Evolutionary conservation across 2,113 vertebrate genomes (phyloP).

Genomic region (Tinamus guttatus): DNA sequence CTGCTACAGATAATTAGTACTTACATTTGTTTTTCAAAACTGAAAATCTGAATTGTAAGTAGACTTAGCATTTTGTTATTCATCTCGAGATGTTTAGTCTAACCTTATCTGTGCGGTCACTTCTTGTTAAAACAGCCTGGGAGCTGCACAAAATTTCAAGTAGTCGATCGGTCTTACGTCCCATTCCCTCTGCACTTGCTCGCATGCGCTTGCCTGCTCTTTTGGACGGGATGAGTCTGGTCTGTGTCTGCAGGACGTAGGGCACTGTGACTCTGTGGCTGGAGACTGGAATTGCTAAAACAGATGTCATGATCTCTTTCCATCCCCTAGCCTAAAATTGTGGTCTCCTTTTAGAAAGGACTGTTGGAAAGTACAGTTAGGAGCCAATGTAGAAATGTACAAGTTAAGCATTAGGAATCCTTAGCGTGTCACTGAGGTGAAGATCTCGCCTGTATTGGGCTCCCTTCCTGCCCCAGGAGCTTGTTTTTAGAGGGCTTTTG

Average conservation of each 20-base stretch:
- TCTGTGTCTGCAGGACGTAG: not conserved
- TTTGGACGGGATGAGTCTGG: not conserved
- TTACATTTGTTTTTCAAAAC: not conserved
- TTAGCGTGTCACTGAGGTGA: not conserved
- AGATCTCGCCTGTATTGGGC: rapidly evolving
- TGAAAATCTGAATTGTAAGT: not conserved
- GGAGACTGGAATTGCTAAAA: not conserved
- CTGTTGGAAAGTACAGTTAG: not conserved
- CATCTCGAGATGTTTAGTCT: not conserved
- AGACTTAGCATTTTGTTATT: not conserved
- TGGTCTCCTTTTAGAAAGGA: not conserved
- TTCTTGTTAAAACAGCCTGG: not conserved
- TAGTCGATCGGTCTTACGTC: not conserved
- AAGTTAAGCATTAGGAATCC: rapidly evolving
- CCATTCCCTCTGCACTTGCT: not conserved
- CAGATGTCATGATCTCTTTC: not conserved
- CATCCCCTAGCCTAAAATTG: not conserved
- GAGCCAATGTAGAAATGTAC: not conserved
- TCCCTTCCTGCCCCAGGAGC: not conserved
- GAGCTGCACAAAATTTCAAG: not conserved
- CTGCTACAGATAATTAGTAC: not conserved
- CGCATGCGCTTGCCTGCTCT: not conserved
- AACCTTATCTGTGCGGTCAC: not conserved
- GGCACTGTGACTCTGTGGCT: rapidly evolving
- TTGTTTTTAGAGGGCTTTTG: not conserved